phyloP scores from a whole-genome alignment of 2,797 vertebrate genomes.

The Chrysocyon brachyurus region DNA sequence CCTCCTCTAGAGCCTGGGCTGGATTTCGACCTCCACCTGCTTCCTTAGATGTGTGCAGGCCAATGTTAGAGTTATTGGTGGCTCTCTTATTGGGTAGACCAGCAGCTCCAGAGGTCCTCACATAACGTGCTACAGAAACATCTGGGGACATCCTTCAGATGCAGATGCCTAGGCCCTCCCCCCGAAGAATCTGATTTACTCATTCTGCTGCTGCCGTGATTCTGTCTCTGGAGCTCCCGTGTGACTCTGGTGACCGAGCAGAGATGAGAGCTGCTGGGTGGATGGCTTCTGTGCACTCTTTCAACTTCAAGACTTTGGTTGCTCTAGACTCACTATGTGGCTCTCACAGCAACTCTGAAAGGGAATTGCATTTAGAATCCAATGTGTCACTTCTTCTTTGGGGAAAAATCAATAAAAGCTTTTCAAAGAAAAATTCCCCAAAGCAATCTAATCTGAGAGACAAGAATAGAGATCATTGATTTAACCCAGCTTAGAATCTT shows the following conservation, averaged over 20 bases:
- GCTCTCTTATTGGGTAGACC: neutral
- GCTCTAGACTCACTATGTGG: neutral
- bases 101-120: neutral
- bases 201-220: neutral
- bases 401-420: constrained; percentile 74
- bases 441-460: constrained; percentile 66
- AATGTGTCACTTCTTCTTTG: constrained; percentile 56
- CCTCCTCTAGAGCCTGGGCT: neutral
- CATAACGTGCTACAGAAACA: neutral
- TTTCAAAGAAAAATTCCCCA: constrained; percentile 76
- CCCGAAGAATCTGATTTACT: neutral
- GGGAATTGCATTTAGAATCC: constrained; percentile 57
- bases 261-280: neutral
- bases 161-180: neutral
- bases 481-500: constrained; percentile 46
- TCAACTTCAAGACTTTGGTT: constrained; percentile 32
- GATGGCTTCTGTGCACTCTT: neutral
- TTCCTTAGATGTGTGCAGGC: neutral
- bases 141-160: neutral
- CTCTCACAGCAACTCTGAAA: neutral
- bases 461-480: constrained; percentile 75
- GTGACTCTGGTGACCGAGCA: neutral
- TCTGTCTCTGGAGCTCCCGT: neutral
- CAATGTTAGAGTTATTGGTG: fast-evolving
- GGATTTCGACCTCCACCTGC: fast-evolving